Evolutionary conservation across 37 sponge, comb jelly and placozoan genomes (phyloP).

Genomic region (Agelas oroides): DNA sequence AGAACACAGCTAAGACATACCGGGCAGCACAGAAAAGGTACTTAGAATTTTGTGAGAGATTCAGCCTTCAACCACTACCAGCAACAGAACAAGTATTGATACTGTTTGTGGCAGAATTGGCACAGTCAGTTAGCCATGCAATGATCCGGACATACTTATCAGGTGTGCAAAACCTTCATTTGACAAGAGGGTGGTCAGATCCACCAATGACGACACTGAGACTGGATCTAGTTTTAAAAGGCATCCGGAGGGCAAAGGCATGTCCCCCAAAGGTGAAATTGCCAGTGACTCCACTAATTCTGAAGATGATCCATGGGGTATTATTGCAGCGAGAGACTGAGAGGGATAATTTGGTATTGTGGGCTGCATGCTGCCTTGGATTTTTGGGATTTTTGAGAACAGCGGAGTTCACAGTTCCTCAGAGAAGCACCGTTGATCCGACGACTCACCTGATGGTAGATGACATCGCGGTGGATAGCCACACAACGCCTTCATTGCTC

Average conservation of each 20-base stretch:
- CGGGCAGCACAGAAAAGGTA: not conserved
- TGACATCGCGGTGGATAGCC: conserved; percentile 24
- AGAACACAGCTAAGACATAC: not conserved
- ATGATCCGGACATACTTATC: not conserved
- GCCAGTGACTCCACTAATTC: conserved; percentile 43
- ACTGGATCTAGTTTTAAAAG: conserved; percentile 12
- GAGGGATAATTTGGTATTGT: not conserved
- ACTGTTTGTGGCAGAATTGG: conserved; percentile 1
- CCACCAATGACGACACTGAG: not conserved
- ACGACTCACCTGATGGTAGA: not conserved
- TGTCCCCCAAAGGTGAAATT: not conserved
- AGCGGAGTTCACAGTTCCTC: conserved; percentile 16
- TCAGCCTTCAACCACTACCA: conserved; percentile 9
- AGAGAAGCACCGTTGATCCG: not conserved
- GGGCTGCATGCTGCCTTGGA: conserved; percentile 34
- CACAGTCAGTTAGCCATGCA: not conserved
- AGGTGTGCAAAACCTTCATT: conserved; percentile 4
- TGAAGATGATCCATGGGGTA: not conserved
- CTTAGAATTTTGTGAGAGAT: conserved; percentile 4
- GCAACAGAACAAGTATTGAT: conserved; percentile 3
- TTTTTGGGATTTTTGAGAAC: conserved; percentile 35
- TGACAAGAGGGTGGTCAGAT: not conserved
- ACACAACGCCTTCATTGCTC: not conserved
- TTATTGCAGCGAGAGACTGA: not conserved
- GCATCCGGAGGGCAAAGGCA: conserved; percentile 2